A percentile compares a stretch with the other conserved stretches of the same genome.
Conservation (phyloP, 1,140 invertebrate genomes). For the Myzus persicae region DNA sequence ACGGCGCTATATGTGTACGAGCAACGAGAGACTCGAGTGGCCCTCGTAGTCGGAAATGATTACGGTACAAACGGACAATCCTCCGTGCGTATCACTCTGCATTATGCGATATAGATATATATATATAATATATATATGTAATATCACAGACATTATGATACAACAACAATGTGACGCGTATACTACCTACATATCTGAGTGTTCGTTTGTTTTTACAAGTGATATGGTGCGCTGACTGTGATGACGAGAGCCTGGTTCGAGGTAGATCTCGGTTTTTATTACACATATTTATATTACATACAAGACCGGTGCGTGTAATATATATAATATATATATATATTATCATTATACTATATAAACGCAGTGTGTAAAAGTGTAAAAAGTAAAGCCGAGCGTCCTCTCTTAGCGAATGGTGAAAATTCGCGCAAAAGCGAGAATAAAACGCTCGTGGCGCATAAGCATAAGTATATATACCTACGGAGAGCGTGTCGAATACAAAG, state of each 20-base stretch:
- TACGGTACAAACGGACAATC: constrained; percentile 24
- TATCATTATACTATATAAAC: not conserved
- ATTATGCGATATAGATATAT: not conserved
- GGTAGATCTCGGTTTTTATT: not conserved
- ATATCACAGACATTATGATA: not conserved
- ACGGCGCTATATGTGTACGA: too few relatives aligned
- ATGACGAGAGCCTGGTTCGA: too few relatives aligned
- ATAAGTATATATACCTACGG: not conserved
- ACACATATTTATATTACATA: not conserved
- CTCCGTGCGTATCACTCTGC: not conserved
- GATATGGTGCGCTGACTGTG: too few relatives aligned
- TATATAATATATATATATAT: too few relatives aligned
- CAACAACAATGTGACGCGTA: not conserved
- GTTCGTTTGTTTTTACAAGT: too few relatives aligned
- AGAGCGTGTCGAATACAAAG: not conserved
- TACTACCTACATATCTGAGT: not conserved
- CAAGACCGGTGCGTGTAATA: not conserved
- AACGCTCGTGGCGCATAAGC: not conserved
- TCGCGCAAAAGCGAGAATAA: not conserved
- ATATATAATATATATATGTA: not conserved
- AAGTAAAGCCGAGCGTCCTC: not conserved
- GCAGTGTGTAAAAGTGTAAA: not conserved
- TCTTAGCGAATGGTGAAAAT: not conserved
- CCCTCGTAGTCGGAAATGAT: not conserved
- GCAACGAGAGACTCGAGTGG: not conserved